Base-by-base conservation (phyloP, 2,113 vertebrate species). In the human region DNA sequence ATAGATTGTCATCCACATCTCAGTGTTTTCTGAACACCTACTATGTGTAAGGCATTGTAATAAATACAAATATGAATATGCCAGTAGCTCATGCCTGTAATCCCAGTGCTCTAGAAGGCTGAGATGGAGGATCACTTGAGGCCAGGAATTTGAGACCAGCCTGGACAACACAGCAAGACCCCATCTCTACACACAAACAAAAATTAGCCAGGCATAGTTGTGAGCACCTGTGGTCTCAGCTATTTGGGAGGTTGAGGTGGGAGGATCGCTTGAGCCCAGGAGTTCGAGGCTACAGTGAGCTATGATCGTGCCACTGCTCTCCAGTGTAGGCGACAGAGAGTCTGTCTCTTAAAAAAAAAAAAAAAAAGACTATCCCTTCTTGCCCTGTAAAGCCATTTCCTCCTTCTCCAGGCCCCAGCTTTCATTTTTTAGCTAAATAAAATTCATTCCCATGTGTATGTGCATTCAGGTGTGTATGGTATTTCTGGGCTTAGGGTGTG, bases 401-500 rank as follows among this genome's bases (percentile, higher is more conserved):
- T 45, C 27, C 48, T 40, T 68, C 64, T 20, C 22, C 13, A 45
- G 57, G 40, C 68, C 48, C 59, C 64, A 25, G 61, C 48, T 88
- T 93, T 90, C 52, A 55, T 89, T 79, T 86, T 8, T 43, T 84
- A 79, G 76, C 43, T 66, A 38, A 64, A 55, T 66, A 68, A 52
- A 91, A 61, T 45, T 43, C 43, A 7, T 64, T 80, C 52, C 64
- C 50, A 1, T 40, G 43, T 48, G 2, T 70, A 11, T 57, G 45
- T 75, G 70, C 85, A 61, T 68, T 85, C 89, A 97, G 97, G 68
- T 96, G 96, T 66, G 50, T 7, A 6, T 20, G 57, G 79, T 30
- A 66, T 88, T 93, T 73, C 83, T 88, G 97, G 93, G 72, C 73
- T 20, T 25, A 20, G 76, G 83, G 78, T 86, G 89, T 83, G 95